Base-by-base conservation (phyloP, 2,888 invertebrate species). In the Charanyca ferruginea region DNA sequence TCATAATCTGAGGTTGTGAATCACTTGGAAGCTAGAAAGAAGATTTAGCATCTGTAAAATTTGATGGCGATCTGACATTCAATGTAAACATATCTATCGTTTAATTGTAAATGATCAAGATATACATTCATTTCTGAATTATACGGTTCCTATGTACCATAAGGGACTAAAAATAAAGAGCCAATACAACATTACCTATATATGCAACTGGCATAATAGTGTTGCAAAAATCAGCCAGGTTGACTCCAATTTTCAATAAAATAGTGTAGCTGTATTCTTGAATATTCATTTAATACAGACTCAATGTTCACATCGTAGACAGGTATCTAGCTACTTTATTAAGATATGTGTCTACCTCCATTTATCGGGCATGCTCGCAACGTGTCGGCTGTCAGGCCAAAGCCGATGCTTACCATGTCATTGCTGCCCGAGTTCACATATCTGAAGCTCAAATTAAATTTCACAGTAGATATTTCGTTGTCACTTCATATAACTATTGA, bases 321-420 rank as follows among this genome's bases (percentile, higher is more conserved):
- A 63, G 68, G 44, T 44, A 59, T 16, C 42, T 9, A 32, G 32
- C 32, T 58, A 48, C 8, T 67, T 63, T 61, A 61, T 45, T 57
- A 60, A 48, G 58, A 53, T 49, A 54, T 41, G 38, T 49, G 48
- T 51, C 58, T 59, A 42, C 52, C 41, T 47, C 20, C 54, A 52
- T 71, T 60, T 75, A 83, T 74, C 80, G 53, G 52, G 48, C 6
- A 9, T 48, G 44, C 57, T 66, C 45, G 45, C 66, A 66, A 57
- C 65, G 52, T 59, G 72, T 73, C 68, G 61, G 38, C 49, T 66
- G 77, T 71, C 80, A 47, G 45, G 28, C 65, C 42, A 72, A 82
- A 83, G 67, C 77, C 71, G 13, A 54, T 41, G 84, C 83, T 87
- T 80, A 83, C 59, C 68, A 68, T 73, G 79, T 81, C 85, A 76